These are phyloP conservation scores for Drosophila burlai DNA, from an alignment of 1,140 invertebrate species.

Conservation along the genomic window DNA sequence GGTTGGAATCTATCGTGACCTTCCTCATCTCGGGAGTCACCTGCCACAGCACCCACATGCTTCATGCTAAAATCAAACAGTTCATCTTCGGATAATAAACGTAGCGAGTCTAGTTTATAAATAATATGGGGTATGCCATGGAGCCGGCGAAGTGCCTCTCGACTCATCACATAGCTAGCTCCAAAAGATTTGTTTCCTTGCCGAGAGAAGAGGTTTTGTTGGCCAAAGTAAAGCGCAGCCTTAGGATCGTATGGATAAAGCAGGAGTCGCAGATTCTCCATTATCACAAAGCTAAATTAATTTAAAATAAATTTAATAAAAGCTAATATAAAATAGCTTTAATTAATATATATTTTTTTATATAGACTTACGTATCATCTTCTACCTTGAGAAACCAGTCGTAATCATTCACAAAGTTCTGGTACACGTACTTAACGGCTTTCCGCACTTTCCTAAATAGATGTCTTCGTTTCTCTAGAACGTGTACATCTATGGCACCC, in stretches of 20 bases:
- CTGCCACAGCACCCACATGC: neutral
- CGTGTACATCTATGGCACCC: neutral
- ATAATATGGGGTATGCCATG: neutral
- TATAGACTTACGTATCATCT: neutral
- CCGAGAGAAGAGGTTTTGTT: neutral
- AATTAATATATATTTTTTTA: neutral
- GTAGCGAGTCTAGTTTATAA: neutral
- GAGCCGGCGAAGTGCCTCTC: constrained; percentile 76
- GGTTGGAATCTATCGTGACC: neutral
- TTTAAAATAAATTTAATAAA: neutral
- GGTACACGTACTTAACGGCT: neutral
- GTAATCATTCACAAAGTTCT: constrained; percentile 72
- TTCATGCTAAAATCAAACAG: neutral
- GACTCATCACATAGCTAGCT: constrained; percentile 95
- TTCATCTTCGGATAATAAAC: neutral
- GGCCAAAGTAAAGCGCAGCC: constrained; percentile 93
- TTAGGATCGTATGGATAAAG: constrained; percentile 89
- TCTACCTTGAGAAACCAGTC: constrained; percentile 93
- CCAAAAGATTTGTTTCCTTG: constrained; percentile 86
- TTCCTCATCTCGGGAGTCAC: neutral
- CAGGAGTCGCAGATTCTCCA: constrained; percentile 94
- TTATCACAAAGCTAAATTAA: neutral
- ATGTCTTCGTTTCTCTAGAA: neutral
- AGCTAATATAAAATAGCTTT: neutral
- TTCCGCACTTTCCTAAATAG: neutral